Base-by-base conservation (phyloP, 2,797 vertebrate species). In the Microchirus variegatus region DNA sequence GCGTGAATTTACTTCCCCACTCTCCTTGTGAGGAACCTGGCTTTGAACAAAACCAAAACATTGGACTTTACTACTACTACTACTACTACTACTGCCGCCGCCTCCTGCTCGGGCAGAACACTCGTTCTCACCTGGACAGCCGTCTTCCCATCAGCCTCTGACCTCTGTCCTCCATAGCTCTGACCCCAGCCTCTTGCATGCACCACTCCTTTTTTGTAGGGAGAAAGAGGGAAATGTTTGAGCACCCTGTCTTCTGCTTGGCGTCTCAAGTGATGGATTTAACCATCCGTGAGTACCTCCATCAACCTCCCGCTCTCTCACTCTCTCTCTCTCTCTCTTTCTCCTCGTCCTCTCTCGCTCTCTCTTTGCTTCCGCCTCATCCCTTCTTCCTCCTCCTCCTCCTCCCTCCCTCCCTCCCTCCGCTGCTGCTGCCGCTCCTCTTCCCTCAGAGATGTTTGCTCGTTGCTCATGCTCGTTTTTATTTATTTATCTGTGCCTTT, bases 201-300 rank as follows among this genome's bases (percentile, higher is more conserved):
- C 96, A 94, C 91, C 94, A 90, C 96, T 97, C 97, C 97, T 98
- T 95, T 98, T 97, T 97, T 98, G 93, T 97, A 99, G 98, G 98
- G 91, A 98, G 98, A 99, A 99, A 97, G 96, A 99, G 98, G 96
- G 97, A 99, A 98, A 99, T 99, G 97, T 99, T 93, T 99, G 97
- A 99, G 94, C 96, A 99, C 95, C 98, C 98, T 98, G 96, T 99
- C 97, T 99, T 96, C 98, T 99, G 96, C 98, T 99, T 99, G 98
- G 98, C 98, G 94, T 98, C 97, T 96, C 98, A 99, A 99, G 98
- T 99, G 97, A 99, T 99, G 98, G 97, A 99, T 99, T 99, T 99
- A 99, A 99, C 98, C 97, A 99, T 99, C 97, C 98, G 98, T 99
- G 98, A 99, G 98, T 99, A 99, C 96, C 93, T 95, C 92, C 92